phyloP scores from a whole-genome alignment of 2,797 vertebrate genomes.

The Pampus argenteus region DNA sequence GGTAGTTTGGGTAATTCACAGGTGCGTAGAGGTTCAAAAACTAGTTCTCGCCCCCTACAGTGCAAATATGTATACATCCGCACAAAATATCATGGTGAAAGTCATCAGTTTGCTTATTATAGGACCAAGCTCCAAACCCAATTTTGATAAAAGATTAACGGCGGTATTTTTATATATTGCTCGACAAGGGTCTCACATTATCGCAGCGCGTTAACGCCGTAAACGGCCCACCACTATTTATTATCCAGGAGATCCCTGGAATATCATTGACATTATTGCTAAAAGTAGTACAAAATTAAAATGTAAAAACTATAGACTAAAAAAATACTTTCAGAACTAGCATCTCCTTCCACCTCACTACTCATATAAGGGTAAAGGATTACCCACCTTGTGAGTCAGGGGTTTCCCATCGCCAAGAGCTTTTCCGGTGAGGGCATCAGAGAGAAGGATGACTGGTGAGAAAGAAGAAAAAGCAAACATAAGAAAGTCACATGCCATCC shows the following conservation, averaged over 20 bases:
- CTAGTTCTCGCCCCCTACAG: too few relatives aligned
- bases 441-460: slow-evolving; percentile 89
- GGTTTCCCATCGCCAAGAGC: slow-evolving; percentile 91
- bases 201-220: too few relatives aligned
- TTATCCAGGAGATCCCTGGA: background rate
- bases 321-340: background rate
- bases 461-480: slow-evolving; percentile 8
- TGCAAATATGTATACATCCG: too few relatives aligned
- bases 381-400: slow-evolving; percentile 92
- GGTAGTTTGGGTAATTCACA: too few relatives aligned
- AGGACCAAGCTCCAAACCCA: too few relatives aligned
- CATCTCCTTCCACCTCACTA: background rate
- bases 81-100: too few relatives aligned
- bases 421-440: slow-evolving; percentile 93
- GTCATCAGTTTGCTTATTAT: too few relatives aligned
- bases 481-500: background rate
- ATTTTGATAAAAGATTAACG: too few relatives aligned
- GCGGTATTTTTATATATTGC: too few relatives aligned
- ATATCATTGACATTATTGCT: background rate
- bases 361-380: background rate
- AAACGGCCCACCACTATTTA: too few relatives aligned
- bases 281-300: background rate
- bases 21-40: too few relatives aligned
- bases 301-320: background rate
- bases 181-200: too few relatives aligned